These are phyloP conservation scores for Mastomys coucha DNA, from an alignment of 2,113 vertebrate species.

Conservation along the genomic window DNA sequence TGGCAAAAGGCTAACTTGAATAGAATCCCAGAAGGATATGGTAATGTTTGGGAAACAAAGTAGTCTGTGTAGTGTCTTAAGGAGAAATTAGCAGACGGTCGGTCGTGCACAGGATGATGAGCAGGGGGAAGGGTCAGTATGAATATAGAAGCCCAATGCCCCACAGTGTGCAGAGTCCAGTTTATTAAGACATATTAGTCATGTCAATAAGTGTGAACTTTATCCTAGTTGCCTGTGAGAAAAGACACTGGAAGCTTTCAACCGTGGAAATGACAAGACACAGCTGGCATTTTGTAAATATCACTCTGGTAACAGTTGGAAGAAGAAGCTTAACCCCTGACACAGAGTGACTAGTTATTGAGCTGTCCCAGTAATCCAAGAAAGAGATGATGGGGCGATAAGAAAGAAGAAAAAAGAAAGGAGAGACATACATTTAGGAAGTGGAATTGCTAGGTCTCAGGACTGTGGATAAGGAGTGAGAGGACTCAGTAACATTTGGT, in stretches of 20 bases:
- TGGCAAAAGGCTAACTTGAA: not conserved
- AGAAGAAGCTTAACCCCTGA: slow-evolving; percentile 16
- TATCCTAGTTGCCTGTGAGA: slow-evolving; percentile 24
- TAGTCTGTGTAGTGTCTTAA: not conserved
- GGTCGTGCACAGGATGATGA: not conserved
- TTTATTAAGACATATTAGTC: slow-evolving; percentile 50
- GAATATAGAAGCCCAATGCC: not conserved
- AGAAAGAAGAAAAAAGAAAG: not conserved
- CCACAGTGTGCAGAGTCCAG: not conserved
- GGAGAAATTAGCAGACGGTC: not conserved
- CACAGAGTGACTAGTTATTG: not conserved
- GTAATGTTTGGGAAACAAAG: not conserved
- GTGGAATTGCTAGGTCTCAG: not conserved
- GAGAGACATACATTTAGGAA: not conserved
- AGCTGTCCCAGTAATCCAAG: not conserved
- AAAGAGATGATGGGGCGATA: not conserved
- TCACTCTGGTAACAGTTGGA: slow-evolving; percentile 33
- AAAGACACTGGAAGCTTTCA: slow-evolving; percentile 51
- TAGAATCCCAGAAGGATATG: not conserved
- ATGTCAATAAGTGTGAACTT: slow-evolving; percentile 8
- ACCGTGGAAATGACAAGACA: not conserved
- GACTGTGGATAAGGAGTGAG: not conserved
- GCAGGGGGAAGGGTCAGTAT: not conserved
- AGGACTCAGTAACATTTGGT: not conserved
- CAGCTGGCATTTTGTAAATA: slow-evolving; percentile 51